phyloP scores from a whole-genome alignment of 1,140 invertebrate genomes.

The Temnothorax longispinosus region DNA sequence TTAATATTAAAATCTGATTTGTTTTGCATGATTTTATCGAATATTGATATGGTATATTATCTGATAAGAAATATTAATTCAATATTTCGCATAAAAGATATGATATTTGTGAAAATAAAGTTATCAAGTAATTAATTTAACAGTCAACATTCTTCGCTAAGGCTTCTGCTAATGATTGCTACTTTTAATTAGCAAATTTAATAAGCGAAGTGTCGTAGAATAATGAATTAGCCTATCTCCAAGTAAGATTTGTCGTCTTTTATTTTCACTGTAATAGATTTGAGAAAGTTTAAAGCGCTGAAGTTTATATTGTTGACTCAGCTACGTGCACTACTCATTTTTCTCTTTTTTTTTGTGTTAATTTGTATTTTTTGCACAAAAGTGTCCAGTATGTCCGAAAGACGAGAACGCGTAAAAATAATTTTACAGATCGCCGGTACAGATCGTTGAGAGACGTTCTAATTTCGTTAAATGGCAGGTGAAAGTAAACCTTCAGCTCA shows the following conservation, averaged over 20 bases:
- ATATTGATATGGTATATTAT: not conserved
- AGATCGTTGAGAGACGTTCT: not conserved
- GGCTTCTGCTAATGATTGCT: not conserved
- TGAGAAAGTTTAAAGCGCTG: not conserved
- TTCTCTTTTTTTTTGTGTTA: not conserved
- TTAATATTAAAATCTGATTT: not conserved
- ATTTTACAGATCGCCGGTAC: not conserved
- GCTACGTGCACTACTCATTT: not conserved
- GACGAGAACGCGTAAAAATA: not conserved
- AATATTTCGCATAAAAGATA: not conserved
- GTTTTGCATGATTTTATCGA: not conserved
- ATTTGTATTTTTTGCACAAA: not conserved
- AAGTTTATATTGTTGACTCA: not conserved
- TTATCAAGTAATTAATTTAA: conserved; percentile 2
- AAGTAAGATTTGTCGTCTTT: not conserved
- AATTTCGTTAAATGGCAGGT: not conserved
- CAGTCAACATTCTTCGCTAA: not conserved
- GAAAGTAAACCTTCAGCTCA: conserved; percentile 21
- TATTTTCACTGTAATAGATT: not conserved
- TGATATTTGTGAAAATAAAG: not conserved
- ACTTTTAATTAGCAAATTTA: not conserved
- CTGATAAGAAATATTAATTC: not conserved
- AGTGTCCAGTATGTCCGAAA: not conserved
- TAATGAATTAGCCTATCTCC: not conserved
- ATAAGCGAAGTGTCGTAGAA: not conserved